These are phyloP conservation scores for Candidula unifasciata DNA, from an alignment of 2,888 invertebrate genomes.

Conservation along the genomic window DNA sequence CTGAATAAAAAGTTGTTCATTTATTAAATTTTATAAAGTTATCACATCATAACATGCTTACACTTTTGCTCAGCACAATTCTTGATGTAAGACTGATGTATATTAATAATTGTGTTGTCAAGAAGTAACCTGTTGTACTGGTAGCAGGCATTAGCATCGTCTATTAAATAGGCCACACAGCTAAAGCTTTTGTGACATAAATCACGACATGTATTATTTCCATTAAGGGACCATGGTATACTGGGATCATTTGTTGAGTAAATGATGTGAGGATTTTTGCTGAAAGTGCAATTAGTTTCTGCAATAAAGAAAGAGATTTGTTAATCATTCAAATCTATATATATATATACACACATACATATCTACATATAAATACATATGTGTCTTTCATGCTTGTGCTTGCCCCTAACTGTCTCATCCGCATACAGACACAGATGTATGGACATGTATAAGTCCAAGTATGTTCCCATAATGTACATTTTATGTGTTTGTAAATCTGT, in stretches of 20 bases:
- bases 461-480: too few species aligned
- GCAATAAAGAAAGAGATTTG: not conserved
- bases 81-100: slow-evolving; percentile 20
- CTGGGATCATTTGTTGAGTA: not conserved
- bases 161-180: slow-evolving; percentile 18
- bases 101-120: not conserved
- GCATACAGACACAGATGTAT: too few species aligned
- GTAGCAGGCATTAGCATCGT: not conserved
- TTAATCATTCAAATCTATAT: too few species aligned
- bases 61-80: slow-evolving; percentile 5
- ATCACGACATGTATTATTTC: not conserved
- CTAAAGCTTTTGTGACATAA: not conserved
- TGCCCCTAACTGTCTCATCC: too few species aligned
- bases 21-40: too few species aligned
- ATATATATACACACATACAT: too few species aligned
- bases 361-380: too few species aligned
- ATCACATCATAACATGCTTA: slow-evolving; percentile 7
- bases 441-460: too few species aligned
- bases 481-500: too few species aligned
- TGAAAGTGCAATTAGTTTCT: slow-evolving; percentile 22
- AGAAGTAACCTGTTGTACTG: not conserved
- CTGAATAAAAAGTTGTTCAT: too few species aligned
- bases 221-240: not conserved
- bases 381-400: too few species aligned
- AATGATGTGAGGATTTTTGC: not conserved